Evolutionary conservation across 2,888 invertebrate genomes (phyloP), one percentile per base, ranked within the genome.

Genomic region (Calameuta pallipes): DNA sequence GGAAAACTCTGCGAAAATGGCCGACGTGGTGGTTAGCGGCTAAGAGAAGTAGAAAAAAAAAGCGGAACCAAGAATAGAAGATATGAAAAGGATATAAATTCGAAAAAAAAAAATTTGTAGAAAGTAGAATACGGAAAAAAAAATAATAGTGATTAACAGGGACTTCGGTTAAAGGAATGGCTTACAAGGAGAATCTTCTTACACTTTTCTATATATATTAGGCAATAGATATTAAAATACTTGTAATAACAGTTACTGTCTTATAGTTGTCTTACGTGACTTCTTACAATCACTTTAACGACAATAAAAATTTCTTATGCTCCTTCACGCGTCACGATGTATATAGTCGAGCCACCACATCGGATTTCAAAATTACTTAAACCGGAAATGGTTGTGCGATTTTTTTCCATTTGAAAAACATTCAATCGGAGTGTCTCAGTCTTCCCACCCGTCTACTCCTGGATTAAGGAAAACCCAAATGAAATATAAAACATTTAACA

Each of bases 1-100:
- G 41, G 77, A 82, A 83, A 80, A 83, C 37, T 74, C 73, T 73
- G 35, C 75, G 77, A 80, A 81, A 80, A 79, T 77, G 78, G 30
- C 76, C 34, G 77, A 35, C 71, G 71, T 34, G 71, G 71, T 56
- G 23, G 56, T 56, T 56, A 56, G 56, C 23, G 23, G 56, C 6
- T 56, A 23, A 23, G 9, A 56, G 23, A 56, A 23, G 23, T 56
- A 23, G 23, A 9, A 56, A 56, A 37, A 37, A 78, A 83, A 81
- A 80, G 69, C 35, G 11, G 69, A 56, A 30, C 9, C 23, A 56
- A 56, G 9, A 56, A 56, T 56, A 56, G 2, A 56, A 56, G 23
- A 56, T 23, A 56, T 23, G 9, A 56, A 23, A 23, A 56, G 1
- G 56, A 56, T 56, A 56, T 9, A 23, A 23, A 9, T 23, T 1